Percentiles rank a stretch among this genome's conserved stretches.
Evolutionary conservation across 2,888 invertebrate species (phyloP).

Genomic region (Epiperipatus broadwayi): DNA sequence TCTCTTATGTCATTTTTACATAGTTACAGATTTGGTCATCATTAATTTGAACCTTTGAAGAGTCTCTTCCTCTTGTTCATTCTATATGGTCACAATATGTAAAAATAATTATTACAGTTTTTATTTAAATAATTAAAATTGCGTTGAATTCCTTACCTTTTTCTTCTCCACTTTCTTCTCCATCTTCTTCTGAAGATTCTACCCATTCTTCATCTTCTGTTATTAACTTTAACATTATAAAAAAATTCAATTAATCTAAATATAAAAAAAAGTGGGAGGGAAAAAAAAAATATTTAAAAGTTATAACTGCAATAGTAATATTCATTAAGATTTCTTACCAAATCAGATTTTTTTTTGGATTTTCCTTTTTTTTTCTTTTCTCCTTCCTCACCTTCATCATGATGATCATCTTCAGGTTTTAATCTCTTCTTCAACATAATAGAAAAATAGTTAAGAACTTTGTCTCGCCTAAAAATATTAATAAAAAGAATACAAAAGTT

Average conservation of each 20-base stretch:
- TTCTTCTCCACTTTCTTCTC: slow-evolving; percentile 29
- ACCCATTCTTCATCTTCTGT: slow-evolving; percentile 26
- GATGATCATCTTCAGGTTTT: slow-evolving; percentile 41
- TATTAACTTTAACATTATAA: slow-evolving; percentile 10
- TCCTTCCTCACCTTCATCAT: slow-evolving; percentile 20
- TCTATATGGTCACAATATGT: too few species aligned
- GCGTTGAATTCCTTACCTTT: slow-evolving; percentile 25
- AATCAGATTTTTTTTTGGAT: slow-evolving; percentile 20
- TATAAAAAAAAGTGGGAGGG: background rate
- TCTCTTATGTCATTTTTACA: too few species aligned
- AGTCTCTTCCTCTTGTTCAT: too few species aligned
- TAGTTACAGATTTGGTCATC: too few species aligned
- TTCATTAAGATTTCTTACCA: slow-evolving; percentile 18
- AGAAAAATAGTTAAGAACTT: slow-evolving; percentile 84
- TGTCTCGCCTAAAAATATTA: slow-evolving; percentile 53
- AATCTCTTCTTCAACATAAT: slow-evolving; percentile 77
- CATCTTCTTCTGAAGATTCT: slow-evolving; percentile 34
- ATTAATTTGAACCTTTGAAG: too few species aligned
- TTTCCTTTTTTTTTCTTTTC: slow-evolving; percentile 16
- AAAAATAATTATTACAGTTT: too few species aligned
- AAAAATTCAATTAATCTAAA: background rate
- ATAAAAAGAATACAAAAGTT: background rate
- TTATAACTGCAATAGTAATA: background rate
- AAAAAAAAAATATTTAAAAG: background rate
- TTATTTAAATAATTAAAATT: too few species aligned